Percentiles rank a stretch among this genome's conserved stretches.
Evolutionary conservation across 2,888 invertebrate species (phyloP).

Genomic region (Phorcus lineatus): DNA sequence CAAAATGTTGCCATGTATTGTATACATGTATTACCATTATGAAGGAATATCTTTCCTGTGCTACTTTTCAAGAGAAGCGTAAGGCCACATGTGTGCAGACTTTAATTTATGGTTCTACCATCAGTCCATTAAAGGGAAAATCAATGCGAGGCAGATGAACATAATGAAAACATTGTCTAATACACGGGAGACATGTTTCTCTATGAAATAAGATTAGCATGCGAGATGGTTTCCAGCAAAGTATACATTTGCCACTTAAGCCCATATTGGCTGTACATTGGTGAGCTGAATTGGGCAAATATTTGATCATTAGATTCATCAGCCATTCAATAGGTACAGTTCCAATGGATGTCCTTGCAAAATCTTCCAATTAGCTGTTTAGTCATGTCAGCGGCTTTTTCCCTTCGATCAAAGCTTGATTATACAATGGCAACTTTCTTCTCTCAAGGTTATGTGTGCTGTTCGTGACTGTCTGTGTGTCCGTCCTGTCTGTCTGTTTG

Average conservation of each 20-base stretch:
- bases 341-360: not conserved
- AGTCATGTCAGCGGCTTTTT: not conserved
- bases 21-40: too few species aligned
- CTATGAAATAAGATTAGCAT: not conserved
- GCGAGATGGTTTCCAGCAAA: not conserved
- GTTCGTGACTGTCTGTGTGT: not conserved
- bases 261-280: not conserved
- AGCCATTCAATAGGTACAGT: not conserved
- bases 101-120: too few species aligned
- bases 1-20: too few species aligned
- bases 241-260: conserved; percentile 17
- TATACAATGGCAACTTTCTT: not conserved
- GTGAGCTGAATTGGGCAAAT: not conserved
- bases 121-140: too few species aligned
- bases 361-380: not conserved
- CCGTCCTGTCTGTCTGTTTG: not conserved
- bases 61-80: too few species aligned
- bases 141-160: too few species aligned
- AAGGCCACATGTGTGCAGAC: too few species aligned
- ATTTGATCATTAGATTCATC: conserved; percentile 6
- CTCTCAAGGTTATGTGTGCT: not conserved
- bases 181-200: too few species aligned
- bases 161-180: too few species aligned
- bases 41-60: too few species aligned
- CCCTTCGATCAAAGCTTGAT: not conserved